Evolutionary conservation across 2,888 invertebrate genomes (phyloP), one percentile per base, ranked within the genome.

Genomic region (Tuta absoluta): DNA sequence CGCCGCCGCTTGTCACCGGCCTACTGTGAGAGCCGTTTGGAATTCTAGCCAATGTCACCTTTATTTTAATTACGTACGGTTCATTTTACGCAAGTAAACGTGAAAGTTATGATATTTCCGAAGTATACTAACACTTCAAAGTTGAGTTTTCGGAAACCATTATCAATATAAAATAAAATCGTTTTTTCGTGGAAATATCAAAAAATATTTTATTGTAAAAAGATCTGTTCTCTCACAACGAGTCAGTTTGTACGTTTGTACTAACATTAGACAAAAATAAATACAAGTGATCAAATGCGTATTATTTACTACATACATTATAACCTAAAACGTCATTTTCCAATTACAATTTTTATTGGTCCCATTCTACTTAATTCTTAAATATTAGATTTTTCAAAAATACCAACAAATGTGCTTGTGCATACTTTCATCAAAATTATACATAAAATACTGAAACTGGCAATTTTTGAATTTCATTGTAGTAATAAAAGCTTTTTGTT

Each of bases 201-300:
- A 69, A 66, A 72, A 71, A 71, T 70, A 66, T 57, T 74, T 75
- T 78, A 78, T 77, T 78, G 71, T 71, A 76, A 75, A 76, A 76
- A 76, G 66, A 28, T 24, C 72, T 72, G 73, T 75, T 72, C 71
- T 68, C 71, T 68, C 70, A 73, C 71, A 74, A 71, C 72, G 72
- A 63, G 48, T 56, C n/a, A 33, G 51, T 72, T 76, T 76, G 75
- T 77, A 75, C 74, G n/a, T n/a, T n/a, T n/a, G n/a, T n/a, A n/a
- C 73, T 69, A 70, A 59, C 66, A 73, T 70, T 64, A 65, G 67
- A 67, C 67, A 64, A 63, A 64, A 63, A 64, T 56, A 59, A 41
- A 62, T 48, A 63, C 41, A 21, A 58, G 51, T 21, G 14, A 53
- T 57, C 65, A 48, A 63, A 41, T 57, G 64, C 23, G 5, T 48